A percentile compares a stretch with the other conserved stretches of the same genome.
Conservation (phyloP, 2,888 invertebrate species). For the Sisyra terminalis region DNA sequence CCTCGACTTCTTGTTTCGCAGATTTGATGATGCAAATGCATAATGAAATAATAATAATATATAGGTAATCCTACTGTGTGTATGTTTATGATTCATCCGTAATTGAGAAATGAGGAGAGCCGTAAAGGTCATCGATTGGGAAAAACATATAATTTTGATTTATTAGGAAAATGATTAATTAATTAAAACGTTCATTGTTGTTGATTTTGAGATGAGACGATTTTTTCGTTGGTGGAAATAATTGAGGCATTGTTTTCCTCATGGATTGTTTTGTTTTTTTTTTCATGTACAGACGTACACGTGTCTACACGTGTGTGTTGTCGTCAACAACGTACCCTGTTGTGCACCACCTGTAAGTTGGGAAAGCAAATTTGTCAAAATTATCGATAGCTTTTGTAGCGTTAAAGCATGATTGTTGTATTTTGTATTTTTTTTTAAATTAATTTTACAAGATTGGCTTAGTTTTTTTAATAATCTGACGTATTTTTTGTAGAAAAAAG, state of each 20-base stretch:
- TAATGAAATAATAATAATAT: no score
- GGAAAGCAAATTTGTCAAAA: not conserved
- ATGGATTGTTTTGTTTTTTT: slow-evolving; percentile 1
- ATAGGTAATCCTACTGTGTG: no score
- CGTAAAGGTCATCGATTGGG: no score
- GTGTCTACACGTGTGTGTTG: slow-evolving; percentile 75
- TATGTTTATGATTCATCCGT: no score
- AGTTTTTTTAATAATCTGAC: no score
- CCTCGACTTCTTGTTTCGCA: no score
- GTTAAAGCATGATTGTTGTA: not conserved
- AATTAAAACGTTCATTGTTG: not conserved
- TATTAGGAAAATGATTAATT: no score
- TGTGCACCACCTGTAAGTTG: slow-evolving; percentile 65
- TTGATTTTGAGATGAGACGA: slow-evolving; percentile 1
- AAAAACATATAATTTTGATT: no score
- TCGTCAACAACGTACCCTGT: slow-evolving; percentile 70
- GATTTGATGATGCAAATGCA: no score
- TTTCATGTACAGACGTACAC: slow-evolving; percentile 63
- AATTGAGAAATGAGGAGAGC: no score
- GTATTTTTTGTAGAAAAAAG: no score
- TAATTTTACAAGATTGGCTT: no score
- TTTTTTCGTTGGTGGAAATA: not conserved
- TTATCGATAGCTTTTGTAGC: not conserved
- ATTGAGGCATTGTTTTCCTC: not conserved
- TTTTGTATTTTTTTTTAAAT: slow-evolving; percentile 9